Evolutionary conservation across 2,797 vertebrate genomes (phyloP), one percentile per base, ranked within the genome.

Genomic region (Sebastes reedi): DNA sequence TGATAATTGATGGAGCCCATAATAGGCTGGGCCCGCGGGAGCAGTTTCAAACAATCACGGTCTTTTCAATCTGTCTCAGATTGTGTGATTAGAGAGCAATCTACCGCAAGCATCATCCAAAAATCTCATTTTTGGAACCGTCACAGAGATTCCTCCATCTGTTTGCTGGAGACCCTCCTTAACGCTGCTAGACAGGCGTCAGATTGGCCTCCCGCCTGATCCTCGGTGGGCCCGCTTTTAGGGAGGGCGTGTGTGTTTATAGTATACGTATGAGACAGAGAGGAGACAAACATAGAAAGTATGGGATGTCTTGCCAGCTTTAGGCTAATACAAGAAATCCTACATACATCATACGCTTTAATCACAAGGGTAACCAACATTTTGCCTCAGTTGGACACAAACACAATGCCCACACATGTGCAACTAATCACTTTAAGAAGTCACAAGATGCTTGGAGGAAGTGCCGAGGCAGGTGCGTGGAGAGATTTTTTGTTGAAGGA

Each of bases 11-110:
- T 58, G 54, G 34, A 81, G 59, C 65, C 59, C 29, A 69, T 81
- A 82, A 87, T 58, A 73, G 46, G 25, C 42, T 62, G 30, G 66
- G 59, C 54, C 70, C 81, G 60, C 59, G 64, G 64, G 79, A 84
- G 70, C 82, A 36, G 69, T 75, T 87, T 85, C 64, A 86, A 70
- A 84, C 80, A 79, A 74, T 87, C 75, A 67, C 36, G 58, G 79
- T 86, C 65, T 77, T 87, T 88, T 91, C 81, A 84, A 74, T 88
- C 70, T 42, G 74, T 72, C 80, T 90, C 83, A 88, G 83, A 87
- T 84, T 80, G 59, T 80, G 77, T 89, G 85, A 93, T 90, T 87
- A 88, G 64, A 85, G 83, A 79, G 67, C 4, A 27, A 86, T 88
- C 72, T 68, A 72, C 50, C 30, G 39, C 66, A 77, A 65, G 62